These are phyloP conservation scores for Troides aeacus DNA, from an alignment of 2,888 invertebrate species.

Conservation along the genomic window DNA sequence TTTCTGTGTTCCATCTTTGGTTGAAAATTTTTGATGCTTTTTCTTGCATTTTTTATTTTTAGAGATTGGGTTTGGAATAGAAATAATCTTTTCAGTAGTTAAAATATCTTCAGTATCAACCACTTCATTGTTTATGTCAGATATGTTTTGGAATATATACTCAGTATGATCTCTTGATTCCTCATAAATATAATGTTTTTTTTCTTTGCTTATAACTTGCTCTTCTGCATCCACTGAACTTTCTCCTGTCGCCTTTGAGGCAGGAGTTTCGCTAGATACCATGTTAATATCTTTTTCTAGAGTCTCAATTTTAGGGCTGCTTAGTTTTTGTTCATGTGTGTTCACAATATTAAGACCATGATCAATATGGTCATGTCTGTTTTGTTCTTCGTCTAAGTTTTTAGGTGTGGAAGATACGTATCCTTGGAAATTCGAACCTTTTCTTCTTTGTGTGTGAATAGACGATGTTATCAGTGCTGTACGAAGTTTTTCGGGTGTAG, in stretches of 20 bases:
- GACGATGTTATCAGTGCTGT: slow-evolving; percentile 37
- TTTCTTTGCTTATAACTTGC: slow-evolving; percentile 34
- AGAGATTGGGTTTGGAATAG: slow-evolving; percentile 42
- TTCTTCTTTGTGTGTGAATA: slow-evolving; percentile 52
- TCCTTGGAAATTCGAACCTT: slow-evolving; percentile 70
- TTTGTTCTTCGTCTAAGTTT: slow-evolving; percentile 41
- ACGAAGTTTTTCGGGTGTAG: slow-evolving; percentile 41
- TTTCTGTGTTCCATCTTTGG: slow-evolving; percentile 37
- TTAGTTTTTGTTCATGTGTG: slow-evolving; percentile 20
- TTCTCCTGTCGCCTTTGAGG: slow-evolving; percentile 22
- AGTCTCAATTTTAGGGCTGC: slow-evolving; percentile 31
- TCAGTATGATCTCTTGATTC: slow-evolving; percentile 56
- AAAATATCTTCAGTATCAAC: slow-evolving; percentile 40
- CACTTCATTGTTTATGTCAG: slow-evolving; percentile 43
- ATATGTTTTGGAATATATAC: slow-evolving; percentile 53
- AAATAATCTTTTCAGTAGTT: slow-evolving; percentile 44
- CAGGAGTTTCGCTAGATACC: slow-evolving; percentile 8
- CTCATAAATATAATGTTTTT: slow-evolving; percentile 32
- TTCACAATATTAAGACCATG: slow-evolving; percentile 35
- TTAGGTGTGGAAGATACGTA: slow-evolving; percentile 53
- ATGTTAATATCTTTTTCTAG: slow-evolving; percentile 7
- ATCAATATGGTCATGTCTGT: slow-evolving; percentile 48
- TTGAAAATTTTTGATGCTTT: slow-evolving; percentile 54
- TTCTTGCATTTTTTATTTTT: slow-evolving; percentile 72
- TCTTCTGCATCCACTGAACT: slow-evolving; percentile 35